Percentiles rank a stretch among this genome's conserved stretches.
Evolutionary conservation across 1,140 invertebrate genomes (phyloP).

Genomic region (Cydia fagiglandana): DNA sequence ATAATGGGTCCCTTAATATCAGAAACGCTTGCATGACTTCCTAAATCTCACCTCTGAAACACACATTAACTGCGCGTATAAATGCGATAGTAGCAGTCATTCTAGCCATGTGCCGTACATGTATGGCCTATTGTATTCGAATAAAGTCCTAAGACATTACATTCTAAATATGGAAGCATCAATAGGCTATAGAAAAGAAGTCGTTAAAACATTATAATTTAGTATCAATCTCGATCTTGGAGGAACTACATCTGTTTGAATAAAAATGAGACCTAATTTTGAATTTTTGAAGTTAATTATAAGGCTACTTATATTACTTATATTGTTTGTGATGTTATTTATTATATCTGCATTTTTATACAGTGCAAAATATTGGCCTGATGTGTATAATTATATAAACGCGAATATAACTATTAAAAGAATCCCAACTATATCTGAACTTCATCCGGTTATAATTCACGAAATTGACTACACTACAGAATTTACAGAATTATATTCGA

Average conservation of each 20-base stretch:
- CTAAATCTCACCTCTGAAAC: not conserved
- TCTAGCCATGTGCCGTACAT: not conserved
- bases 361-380: conserved; percentile 64
- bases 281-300: conserved; percentile 54
- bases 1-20: not conserved
- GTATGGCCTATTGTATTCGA: conserved; percentile 12
- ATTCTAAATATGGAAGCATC: conserved; percentile 13
- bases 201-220: conserved; percentile 19
- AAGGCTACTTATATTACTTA: conserved; percentile 55
- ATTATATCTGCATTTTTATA: conserved; percentile 59
- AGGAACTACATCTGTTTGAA: conserved; percentile 34
- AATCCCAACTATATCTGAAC: conserved; percentile 65
- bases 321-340: conserved; percentile 57
- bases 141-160: conserved; percentile 23
- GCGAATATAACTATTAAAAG: conserved; percentile 69
- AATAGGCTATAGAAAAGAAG: conserved; percentile 10
- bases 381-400: conserved; percentile 65
- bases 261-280: conserved; percentile 61
- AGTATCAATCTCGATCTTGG: conserved; percentile 39
- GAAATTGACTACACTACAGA: conserved; percentile 47
- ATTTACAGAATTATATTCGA: conserved; percentile 47
- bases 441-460: conserved; percentile 51
- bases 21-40: not conserved
- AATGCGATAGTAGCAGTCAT: not conserved
- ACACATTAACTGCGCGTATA: not conserved